phyloP scores from a whole-genome alignment of 2,797 vertebrate species.

The Phataginus tricuspis region DNA sequence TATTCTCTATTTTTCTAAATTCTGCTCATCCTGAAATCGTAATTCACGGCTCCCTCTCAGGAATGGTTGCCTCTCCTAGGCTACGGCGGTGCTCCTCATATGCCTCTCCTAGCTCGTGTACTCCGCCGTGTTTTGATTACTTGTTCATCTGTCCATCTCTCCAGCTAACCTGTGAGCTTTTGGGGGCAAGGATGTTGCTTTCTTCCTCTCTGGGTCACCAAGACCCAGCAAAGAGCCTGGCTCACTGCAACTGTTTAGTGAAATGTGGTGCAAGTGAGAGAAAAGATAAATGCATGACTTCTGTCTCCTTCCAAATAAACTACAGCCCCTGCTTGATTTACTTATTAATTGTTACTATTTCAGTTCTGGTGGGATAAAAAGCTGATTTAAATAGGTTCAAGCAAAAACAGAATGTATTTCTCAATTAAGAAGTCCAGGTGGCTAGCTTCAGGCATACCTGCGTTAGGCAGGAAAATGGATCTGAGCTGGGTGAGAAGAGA shows the following conservation, averaged over 20 bases:
- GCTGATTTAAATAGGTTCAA: not conserved
- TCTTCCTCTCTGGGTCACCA: not conserved
- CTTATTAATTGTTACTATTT: not conserved
- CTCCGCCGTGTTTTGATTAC: too few relatives aligned
- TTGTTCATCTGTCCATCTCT: not conserved
- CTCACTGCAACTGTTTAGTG: not conserved
- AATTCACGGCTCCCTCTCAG: not conserved
- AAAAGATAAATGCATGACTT: not conserved
- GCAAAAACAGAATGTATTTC: not conserved
- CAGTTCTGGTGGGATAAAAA: not conserved
- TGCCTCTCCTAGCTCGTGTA: not conserved
- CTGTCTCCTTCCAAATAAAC: not conserved
- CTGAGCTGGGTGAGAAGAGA: too few relatives aligned
- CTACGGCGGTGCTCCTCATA: fast-evolving
- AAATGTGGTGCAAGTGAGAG: not conserved
- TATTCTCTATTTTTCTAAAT: not conserved
- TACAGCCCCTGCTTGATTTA: not conserved
- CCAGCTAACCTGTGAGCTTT: not conserved
- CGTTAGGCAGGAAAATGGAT: too few relatives aligned
- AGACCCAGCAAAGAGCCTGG: not conserved
- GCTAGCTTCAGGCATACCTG: not conserved
- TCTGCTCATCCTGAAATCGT: not conserved
- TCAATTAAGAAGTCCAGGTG: not conserved
- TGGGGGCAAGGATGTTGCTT: not conserved
- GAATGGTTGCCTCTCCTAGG: not conserved